phyloP scores from a whole-genome alignment of 2,888 invertebrate genomes.

The Phortica magna region DNA sequence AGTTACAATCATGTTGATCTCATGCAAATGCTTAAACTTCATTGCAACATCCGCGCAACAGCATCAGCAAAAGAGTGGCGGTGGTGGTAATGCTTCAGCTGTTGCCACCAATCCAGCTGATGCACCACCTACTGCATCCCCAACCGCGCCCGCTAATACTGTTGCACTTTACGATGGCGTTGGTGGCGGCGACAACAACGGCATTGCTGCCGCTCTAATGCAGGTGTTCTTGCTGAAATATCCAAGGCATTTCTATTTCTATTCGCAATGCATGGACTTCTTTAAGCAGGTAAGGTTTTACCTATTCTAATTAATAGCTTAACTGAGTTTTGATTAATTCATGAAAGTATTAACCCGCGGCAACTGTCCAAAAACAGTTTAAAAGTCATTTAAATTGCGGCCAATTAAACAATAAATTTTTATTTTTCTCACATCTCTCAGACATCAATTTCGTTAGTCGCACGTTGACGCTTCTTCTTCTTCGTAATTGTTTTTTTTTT shows the following conservation, averaged over 20 bases:
- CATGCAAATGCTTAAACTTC: slow-evolving; percentile 88
- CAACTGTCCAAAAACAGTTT: background rate
- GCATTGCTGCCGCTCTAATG: slow-evolving; percentile 51
- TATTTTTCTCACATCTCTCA: background rate
- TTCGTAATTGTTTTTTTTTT: background rate
- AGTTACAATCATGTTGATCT: slow-evolving; percentile 73
- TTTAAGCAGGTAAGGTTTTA: slow-evolving; percentile 67
- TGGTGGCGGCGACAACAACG: slow-evolving; percentile 39
- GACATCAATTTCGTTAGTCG: background rate
- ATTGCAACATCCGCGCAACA: slow-evolving; percentile 59
- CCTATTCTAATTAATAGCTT: too few species aligned
- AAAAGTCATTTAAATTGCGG: background rate
- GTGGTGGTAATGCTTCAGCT: slow-evolving; percentile 41
- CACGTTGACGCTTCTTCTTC: background rate
- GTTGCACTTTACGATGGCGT: slow-evolving; percentile 18
- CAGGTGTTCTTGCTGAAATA: slow-evolving; percentile 63
- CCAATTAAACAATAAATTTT: background rate
- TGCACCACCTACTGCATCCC: slow-evolving; percentile 32
- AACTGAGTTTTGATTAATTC: too few species aligned
- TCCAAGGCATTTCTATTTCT: slow-evolving; percentile 64
- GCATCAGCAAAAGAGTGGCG: slow-evolving; percentile 54
- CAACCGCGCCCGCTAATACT: background rate
- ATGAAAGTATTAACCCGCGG: background rate
- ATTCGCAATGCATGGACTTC: slow-evolving; percentile 70
- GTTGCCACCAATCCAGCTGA: slow-evolving; percentile 44